Evolutionary conservation across 2,797 vertebrate species (phyloP).

Genomic region (Sparidentex hasta): DNA sequence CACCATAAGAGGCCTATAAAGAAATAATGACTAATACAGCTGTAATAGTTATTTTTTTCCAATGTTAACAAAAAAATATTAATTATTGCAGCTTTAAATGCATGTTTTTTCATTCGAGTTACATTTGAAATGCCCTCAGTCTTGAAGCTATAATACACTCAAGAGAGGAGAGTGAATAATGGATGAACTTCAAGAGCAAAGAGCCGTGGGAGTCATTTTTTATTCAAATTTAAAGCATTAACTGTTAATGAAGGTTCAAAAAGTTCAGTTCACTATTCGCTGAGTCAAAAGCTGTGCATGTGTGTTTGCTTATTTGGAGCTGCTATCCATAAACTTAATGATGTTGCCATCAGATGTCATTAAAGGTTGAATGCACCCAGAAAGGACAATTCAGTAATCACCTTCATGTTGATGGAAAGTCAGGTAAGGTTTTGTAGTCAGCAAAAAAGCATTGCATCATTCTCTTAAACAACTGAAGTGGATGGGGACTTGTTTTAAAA

Average conservation of each 20-base stretch:
- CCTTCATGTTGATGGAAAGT: no score
- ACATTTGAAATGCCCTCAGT: neutral
- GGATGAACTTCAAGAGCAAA: neutral
- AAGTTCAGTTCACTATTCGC: neutral
- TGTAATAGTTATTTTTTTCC: neutral
- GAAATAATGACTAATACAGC: neutral
- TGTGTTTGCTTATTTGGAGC: neutral
- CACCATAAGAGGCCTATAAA: no score
- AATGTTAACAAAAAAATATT: neutral
- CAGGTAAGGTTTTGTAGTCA: no score
- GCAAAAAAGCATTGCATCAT: no score
- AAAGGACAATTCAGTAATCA: no score
- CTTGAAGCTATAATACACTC: neutral
- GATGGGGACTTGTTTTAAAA: no score
- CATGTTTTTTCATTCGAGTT: neutral
- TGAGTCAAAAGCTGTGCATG: neutral
- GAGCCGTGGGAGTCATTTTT: neutral
- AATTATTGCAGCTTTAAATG: neutral
- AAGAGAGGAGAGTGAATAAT: constrained; percentile 14
- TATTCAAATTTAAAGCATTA: constrained; percentile 15
- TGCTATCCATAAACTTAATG: constrained; percentile 1
- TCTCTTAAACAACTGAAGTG: no score
- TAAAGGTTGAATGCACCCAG: neutral
- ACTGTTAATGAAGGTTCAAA: neutral
- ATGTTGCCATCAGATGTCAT: constrained; percentile 1